Percentiles rank a stretch among this genome's conserved stretches.
Conservation (phyloP, 2,113 vertebrate species). For the Silurus glanis region DNA sequence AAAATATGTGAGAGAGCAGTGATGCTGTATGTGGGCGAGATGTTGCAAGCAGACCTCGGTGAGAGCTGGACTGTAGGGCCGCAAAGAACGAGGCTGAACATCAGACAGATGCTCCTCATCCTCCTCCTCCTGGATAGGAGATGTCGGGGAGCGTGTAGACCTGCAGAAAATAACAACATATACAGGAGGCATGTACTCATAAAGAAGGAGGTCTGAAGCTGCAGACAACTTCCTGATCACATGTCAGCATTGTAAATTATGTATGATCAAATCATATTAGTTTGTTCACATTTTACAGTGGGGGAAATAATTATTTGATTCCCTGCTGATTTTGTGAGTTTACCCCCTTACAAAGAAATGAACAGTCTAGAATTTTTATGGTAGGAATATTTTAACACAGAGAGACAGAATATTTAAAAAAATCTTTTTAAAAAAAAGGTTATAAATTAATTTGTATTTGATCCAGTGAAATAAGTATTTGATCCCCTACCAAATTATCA, state of each 20-base stretch:
- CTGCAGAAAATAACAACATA: constrained; percentile 58
- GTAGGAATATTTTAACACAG: no score
- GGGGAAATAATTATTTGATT: no score
- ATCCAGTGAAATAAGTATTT: no score
- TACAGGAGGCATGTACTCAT: background rate
- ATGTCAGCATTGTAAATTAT: background rate
- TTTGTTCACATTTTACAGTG: background rate
- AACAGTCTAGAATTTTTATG: no score
- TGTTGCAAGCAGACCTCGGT: constrained; percentile 70
- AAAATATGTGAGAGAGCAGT: background rate
- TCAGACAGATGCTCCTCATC: constrained; percentile 77
- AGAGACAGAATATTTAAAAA: no score
- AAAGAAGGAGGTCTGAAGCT: background rate
- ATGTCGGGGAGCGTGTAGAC: constrained; percentile 78
- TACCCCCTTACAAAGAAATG: no score
- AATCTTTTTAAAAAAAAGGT: no score
- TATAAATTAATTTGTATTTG: no score
- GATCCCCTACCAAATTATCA: no score
- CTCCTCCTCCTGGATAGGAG: constrained; percentile 82
- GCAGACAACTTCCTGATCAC: background rate
- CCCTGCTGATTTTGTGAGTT: no score
- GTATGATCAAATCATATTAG: background rate
- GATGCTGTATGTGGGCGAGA: background rate
- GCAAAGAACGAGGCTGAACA: constrained; percentile 62
- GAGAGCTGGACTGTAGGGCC: constrained; percentile 56